Base-by-base conservation (phyloP, 2,888 invertebrate species). In the Hirtodrosophila confusa region DNA sequence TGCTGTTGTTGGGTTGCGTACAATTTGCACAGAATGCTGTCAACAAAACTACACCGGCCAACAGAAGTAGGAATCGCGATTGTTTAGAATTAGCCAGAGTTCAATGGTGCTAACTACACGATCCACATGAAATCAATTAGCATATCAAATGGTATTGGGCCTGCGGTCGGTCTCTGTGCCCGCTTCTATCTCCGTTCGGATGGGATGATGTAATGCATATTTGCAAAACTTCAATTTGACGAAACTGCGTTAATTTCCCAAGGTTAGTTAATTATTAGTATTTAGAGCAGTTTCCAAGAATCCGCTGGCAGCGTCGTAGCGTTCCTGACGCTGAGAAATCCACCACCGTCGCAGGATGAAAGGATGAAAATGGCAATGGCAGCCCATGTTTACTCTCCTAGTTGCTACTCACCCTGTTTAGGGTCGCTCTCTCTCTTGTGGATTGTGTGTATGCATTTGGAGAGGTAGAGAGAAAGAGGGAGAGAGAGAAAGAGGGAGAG, bases 111-210 rank as follows among this genome's bases (percentile, higher is more conserved):
- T 82, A 85, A 82, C 58, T 50, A 48, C 36, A 27, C 24, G 48
- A 57, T 50, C 68, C 85, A 80, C 86, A 86, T 80, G 85, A 86
- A 85, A 74, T 86, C 82, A 85, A 85, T 85, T 85, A 88, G 87
- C 88, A 69, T 72, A 76, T 69, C 48, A 51, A 63, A 61, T 47
- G 62, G 58, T 58, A 54, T 39, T 47, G 37, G 45, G 23, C 24
- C 29, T 35, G 39, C 49, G 43, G 50, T 39, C 37, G 9, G 44
- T 1, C 23, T 29, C 29, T 29, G 11, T 29, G 48, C 27, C n/a
- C 17, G 10, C 8, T 17, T 36, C 45, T 40, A 23, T 40, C 11
- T 23, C 17, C 11, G 17, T 33, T 4, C 7, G 40, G 5, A 0
- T 36, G 60, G 35, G 61, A 66, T 83, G 86, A 87, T 83, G 85